phyloP scores from a whole-genome alignment of 2,888 invertebrate species.

The Cacoxenus indagator region DNA sequence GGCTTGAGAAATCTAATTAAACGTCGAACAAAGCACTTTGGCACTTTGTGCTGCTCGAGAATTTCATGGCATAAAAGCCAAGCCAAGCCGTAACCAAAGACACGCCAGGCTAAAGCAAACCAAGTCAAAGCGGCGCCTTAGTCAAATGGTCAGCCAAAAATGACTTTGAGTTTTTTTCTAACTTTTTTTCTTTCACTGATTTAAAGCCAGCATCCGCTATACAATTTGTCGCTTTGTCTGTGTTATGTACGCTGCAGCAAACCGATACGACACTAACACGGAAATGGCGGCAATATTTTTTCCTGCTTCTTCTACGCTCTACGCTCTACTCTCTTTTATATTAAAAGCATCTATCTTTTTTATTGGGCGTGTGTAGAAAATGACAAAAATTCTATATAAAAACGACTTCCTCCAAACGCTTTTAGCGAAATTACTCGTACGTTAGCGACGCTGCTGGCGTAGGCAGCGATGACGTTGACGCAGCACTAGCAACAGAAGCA shows the following conservation, averaged over 20 bases:
- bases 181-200: too few species aligned
- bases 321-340: background rate
- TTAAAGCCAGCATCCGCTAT: too few species aligned
- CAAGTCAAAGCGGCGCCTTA: too few species aligned
- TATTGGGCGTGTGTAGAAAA: background rate
- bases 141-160: too few species aligned
- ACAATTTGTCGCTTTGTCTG: too few species aligned
- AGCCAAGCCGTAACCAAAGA: too few species aligned
- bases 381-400: constrained; percentile 42
- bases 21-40: constrained; percentile 48
- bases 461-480: background rate
- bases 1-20: constrained; percentile 64
- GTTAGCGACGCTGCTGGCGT: constrained; percentile 38
- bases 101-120: too few species aligned
- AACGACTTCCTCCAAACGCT: constrained; percentile 60
- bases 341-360: background rate
- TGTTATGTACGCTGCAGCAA: too few species aligned
- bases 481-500: background rate
- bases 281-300: background rate
- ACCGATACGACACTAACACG: too few species aligned
- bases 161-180: too few species aligned
- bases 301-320: background rate
- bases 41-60: too few species aligned
- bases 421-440: constrained; percentile 63
- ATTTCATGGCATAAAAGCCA: too few species aligned